phyloP scores from a whole-genome alignment of 2,888 invertebrate species.

The Sinopyrophorus schimmeli region DNA sequence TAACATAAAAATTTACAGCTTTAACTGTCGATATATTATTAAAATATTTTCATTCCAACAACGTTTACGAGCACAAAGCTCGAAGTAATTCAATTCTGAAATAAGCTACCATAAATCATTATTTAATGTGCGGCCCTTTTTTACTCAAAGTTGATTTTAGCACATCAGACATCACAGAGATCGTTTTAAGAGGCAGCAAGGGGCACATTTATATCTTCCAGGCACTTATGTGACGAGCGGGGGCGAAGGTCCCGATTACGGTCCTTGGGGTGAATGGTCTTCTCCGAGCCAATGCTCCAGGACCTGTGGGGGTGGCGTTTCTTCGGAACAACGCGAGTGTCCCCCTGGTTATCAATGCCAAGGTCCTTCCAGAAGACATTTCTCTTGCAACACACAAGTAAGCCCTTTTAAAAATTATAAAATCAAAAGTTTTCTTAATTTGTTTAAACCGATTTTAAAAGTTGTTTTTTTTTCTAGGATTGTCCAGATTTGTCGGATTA shows the following conservation, averaged over 20 bases:
- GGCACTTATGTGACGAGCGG: constrained; percentile 71
- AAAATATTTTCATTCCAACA: constrained; percentile 9
- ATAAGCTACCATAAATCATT: constrained; percentile 19
- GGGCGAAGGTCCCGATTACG: constrained; percentile 63
- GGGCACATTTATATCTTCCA: constrained; percentile 73
- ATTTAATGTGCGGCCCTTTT: not conserved
- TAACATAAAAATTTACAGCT: no score
- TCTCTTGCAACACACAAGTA: constrained; percentile 89
- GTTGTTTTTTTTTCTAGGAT: constrained; percentile 59
- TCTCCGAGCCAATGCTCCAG: constrained; percentile 83
- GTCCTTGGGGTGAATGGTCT: constrained; percentile 84
- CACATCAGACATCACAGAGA: constrained; percentile 67
- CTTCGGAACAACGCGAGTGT: constrained; percentile 81
- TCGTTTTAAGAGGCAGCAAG: constrained; percentile 77
- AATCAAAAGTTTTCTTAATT: no score
- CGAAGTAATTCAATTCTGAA: constrained; percentile 15
- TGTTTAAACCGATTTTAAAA: no score
- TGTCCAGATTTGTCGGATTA: constrained; percentile 84
- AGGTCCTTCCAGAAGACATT: constrained; percentile 81
- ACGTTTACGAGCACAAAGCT: constrained; percentile 17
- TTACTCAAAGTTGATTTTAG: no score
- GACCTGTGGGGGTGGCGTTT: constrained; percentile 91
- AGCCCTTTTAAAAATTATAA: no score
- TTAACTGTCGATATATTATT: constrained; percentile 9
- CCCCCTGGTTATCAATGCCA: constrained; percentile 67